Evolutionary conservation across 2,888 invertebrate genomes (phyloP), one percentile per base, ranked within the genome.

Genomic region (Polietes domitor): DNA sequence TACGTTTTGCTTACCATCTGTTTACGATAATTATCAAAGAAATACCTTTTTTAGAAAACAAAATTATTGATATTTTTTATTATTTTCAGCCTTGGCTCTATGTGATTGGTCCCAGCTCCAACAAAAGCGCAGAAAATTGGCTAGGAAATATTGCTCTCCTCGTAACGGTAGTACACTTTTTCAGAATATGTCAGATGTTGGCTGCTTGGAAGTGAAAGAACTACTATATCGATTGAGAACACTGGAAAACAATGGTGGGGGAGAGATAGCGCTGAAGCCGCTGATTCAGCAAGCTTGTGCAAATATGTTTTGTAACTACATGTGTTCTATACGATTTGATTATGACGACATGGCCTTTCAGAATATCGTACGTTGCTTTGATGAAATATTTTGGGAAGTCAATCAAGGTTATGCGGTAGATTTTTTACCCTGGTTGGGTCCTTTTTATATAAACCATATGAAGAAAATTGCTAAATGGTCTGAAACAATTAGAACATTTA

Each of bases 321-420:
- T 98, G 96, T 97, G 97, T 92, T 96, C 95, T n/a, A 94, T 94
- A 0, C 93, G 96, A 1, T 97, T 97, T 88, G 94, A 95, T 53
- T 94, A 95, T 77, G 93, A 94, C 15, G 96, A 97, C 86, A 78
- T 88, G 0, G 94, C 95, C 19, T 97, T 97, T 92, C 93, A 93
- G 68, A 93, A 93, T 78, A 93, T 96, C 6, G 96, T 96, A 0
- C 93, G 94, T 26, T 94, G 93, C 78, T 97, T 97, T 90, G 97
- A 97, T 88, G 95, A 96, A 87, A 97, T 98, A 72, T 98, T 98
- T 92, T 97, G 96, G 96, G 97, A 97, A 89, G 97, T 98, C 85
- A 98, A 97, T 91, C 96, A 97, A 88, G 97, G 97, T 0, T 97
- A 97, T 90, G 96, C 96, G 0, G 94, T 97, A 0, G 98, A 98